Percentiles rank a stretch among this genome's conserved stretches.
Evolutionary conservation across 2,888 invertebrate genomes (phyloP).

Genomic region (Aphodius granarius): DNA sequence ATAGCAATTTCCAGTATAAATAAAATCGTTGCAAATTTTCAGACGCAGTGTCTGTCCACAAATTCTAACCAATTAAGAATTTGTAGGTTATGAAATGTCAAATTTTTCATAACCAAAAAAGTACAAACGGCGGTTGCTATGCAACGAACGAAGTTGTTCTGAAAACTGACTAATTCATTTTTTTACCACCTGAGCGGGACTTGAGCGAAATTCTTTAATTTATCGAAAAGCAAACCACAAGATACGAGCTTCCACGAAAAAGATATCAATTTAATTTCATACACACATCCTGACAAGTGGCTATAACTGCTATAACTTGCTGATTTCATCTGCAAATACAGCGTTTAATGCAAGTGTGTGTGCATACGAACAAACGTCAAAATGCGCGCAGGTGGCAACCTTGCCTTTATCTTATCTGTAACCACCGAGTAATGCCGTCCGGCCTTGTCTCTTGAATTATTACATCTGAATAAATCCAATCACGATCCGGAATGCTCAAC

Average conservation of each 20-base stretch:
- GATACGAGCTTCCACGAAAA: neutral
- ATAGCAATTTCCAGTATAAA: too few species aligned
- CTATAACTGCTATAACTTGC: neutral
- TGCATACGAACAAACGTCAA: neutral
- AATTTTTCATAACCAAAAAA: too few species aligned
- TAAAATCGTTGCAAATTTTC: too few species aligned
- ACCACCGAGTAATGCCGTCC: neutral
- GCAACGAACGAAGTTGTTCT: too few species aligned
- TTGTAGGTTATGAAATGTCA: too few species aligned
- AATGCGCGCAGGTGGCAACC: neutral
- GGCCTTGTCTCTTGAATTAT: slow-evolving; percentile 7
- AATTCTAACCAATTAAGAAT: too few species aligned
- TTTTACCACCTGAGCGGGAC: too few species aligned
- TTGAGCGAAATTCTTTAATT: too few species aligned
- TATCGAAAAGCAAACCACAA: too few species aligned
- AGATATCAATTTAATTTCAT: neutral
- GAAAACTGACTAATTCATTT: too few species aligned
- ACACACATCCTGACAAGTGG: neutral
- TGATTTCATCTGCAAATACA: neutral
- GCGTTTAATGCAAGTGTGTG: neutral
- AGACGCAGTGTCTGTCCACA: too few species aligned
- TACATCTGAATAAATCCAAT: slow-evolving; percentile 13
- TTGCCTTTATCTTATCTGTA: neutral
- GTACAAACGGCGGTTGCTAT: too few species aligned
- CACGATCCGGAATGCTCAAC: slow-evolving; percentile 10